phyloP scores from a whole-genome alignment of 2,888 invertebrate genomes.

The Pediacus dermestoides region DNA sequence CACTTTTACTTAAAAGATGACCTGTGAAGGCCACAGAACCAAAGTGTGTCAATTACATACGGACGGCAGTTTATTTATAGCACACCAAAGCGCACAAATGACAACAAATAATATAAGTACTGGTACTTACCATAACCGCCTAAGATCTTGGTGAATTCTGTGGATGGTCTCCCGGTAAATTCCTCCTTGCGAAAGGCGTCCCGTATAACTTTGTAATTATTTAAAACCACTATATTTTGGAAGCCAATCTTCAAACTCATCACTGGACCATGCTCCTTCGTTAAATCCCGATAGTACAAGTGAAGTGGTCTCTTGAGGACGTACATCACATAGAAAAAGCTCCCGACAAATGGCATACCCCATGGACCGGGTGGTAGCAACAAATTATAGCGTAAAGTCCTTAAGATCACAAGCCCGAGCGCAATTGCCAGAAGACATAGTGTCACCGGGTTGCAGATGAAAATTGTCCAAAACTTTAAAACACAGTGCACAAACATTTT shows the following conservation, averaged over 20 bases:
- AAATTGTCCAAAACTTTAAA: constrained; percentile 49
- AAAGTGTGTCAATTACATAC: constrained; percentile 44
- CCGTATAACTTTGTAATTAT: constrained; percentile 80
- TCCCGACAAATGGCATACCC: constrained; percentile 82
- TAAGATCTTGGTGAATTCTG: constrained; percentile 79
- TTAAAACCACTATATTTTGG: constrained; percentile 79
- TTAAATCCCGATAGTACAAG: constrained; percentile 72
- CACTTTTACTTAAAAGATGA: constrained; percentile 43
- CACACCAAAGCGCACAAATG: no score
- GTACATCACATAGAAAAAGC: constrained; percentile 76
- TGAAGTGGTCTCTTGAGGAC: constrained; percentile 74
- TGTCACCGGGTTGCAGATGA: constrained; percentile 39
- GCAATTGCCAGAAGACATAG: constrained; percentile 55
- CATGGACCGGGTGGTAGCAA: constrained; percentile 88
- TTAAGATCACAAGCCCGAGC: constrained; percentile 52
- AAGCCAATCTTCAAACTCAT: constrained; percentile 79
- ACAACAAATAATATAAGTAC: constrained; percentile 8
- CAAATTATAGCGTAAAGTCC: no score
- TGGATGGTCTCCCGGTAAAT: constrained; percentile 83
- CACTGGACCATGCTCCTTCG: constrained; percentile 74
- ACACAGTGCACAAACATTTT: constrained; percentile 55
- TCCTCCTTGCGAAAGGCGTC: constrained; percentile 83
- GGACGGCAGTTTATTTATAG: constrained; percentile 27
- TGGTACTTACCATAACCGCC: constrained; percentile 83
- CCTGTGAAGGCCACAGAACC: constrained; percentile 43